Conservation (phyloP, 2,888 invertebrate species). For the Stenodema calcarata region DNA sequence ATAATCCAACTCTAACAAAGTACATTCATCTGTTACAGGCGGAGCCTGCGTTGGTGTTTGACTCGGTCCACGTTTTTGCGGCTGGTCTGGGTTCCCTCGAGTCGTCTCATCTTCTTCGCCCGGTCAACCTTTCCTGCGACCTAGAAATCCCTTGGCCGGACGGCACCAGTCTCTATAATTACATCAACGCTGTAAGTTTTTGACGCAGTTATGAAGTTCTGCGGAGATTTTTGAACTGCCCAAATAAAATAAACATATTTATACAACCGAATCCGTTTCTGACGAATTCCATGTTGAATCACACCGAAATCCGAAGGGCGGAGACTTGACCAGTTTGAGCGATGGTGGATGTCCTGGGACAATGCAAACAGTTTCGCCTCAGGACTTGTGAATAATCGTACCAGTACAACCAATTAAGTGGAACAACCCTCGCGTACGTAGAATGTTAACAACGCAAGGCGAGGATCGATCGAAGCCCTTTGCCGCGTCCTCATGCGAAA, state of each 20-base stretch:
- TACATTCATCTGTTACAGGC: constrained; percentile 67
- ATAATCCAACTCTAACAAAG: too few relatives aligned
- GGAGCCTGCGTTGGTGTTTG: constrained; percentile 84
- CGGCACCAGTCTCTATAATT: constrained; percentile 77
- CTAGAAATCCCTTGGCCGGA: constrained; percentile 79
- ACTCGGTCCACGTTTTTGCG: constrained; percentile 83
- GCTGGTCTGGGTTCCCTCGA: constrained; percentile 77
- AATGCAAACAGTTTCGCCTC: neutral
- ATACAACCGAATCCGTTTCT: too few relatives aligned
- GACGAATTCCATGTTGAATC: too few relatives aligned
- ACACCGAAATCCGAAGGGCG: too few relatives aligned
- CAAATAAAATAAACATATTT: too few relatives aligned
- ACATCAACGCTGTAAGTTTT: constrained; percentile 70
- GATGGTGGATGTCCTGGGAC: neutral
- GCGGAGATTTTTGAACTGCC: too few relatives aligned
- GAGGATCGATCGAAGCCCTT: neutral
- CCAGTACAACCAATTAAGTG: neutral
- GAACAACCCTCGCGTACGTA: neutral
- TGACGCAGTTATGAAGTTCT: neutral
- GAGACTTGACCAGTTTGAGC: too few relatives aligned
- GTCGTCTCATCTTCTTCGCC: constrained; percentile 67
- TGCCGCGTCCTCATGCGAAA: neutral
- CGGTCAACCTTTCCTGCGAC: constrained; percentile 83
- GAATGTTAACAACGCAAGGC: neutral
- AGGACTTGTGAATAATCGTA: neutral